These are phyloP conservation scores for Chelidonichthys spinosus DNA, from an alignment of 2,797 vertebrate genomes.

Conservation along the genomic window DNA sequence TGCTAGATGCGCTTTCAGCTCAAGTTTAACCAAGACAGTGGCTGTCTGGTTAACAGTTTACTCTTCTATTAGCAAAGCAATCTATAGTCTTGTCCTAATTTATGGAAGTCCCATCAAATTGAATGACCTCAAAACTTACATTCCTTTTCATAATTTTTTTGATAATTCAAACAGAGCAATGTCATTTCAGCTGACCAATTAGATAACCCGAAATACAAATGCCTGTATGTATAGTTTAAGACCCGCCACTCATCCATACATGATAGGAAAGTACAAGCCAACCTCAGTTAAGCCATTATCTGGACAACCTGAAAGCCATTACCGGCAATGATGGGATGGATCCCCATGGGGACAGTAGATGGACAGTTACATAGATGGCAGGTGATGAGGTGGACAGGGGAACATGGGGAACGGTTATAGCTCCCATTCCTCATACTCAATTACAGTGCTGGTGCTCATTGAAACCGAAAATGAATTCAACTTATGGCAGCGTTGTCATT, in stretches of 20 bases:
- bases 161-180: background rate
- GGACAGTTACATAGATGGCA: conserved; percentile 76
- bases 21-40: conserved; percentile 51
- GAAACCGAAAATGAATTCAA: conserved; percentile 72
- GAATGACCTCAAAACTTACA: background rate
- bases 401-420: conserved; percentile 68
- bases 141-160: background rate
- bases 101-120: background rate
- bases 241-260: conserved; percentile 47
- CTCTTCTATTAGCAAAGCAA: conserved; percentile 45
- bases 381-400: conserved; percentile 72
- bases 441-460: conserved; percentile 55
- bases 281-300: conserved; percentile 68
- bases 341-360: conserved; percentile 67
- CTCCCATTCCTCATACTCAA: conserved; percentile 61
- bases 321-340: conserved; percentile 71
- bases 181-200: background rate
- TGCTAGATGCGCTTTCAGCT: conserved; percentile 65
- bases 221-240: conserved; percentile 20
- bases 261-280: conserved; percentile 45
- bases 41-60: conserved; percentile 44
- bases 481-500: conserved; percentile 60
- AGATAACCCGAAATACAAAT: conserved; percentile 17
- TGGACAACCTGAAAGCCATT: conserved; percentile 74
- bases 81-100: conserved; percentile 14